Conservation (phyloP, 2,888 invertebrate species). For the Cartodere bifasciata region DNA sequence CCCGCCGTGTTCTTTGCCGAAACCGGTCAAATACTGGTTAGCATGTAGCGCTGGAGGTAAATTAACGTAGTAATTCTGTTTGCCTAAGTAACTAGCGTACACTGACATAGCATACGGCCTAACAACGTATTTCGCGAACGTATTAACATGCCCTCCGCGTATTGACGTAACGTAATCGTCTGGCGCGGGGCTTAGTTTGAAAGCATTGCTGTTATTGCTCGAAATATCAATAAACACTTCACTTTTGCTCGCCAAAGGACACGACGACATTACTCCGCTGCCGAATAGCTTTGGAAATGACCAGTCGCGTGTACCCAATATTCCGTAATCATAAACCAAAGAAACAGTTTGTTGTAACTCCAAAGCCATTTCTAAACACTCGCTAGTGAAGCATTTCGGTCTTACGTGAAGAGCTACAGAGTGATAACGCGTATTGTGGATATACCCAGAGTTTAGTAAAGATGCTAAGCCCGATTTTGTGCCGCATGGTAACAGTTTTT, state of each 20-base stretch:
- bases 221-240: conserved; percentile 72
- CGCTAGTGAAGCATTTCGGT: conserved; percentile 53
- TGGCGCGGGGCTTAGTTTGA: conserved; percentile 51
- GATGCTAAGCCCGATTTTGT: conserved; percentile 78
- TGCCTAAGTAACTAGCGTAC: conserved; percentile 43
- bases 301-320: conserved; percentile 62
- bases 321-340: conserved; percentile 71
- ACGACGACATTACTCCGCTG: conserved; percentile 66
- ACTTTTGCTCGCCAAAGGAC: conserved; percentile 67
- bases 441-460: conserved; percentile 76
- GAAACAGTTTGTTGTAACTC: conserved; percentile 79
- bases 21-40: conserved; percentile 72
- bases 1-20: conserved; percentile 84
- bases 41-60: conserved; percentile 60
- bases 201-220: conserved; percentile 46
- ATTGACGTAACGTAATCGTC: conserved; percentile 43
- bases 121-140: conserved; percentile 57
- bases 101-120: conserved; percentile 46
- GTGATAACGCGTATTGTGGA: conserved; percentile 89
- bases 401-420: conserved; percentile 78
- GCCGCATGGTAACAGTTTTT: conserved; percentile 91
- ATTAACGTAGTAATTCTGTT: conserved; percentile 39
- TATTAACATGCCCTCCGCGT: conserved; percentile 55
- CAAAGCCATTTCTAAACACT: conserved; percentile 43
- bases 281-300: conserved; percentile 79